Conservation (phyloP, 2,797 vertebrate genomes). For the Columba guinea region DNA sequence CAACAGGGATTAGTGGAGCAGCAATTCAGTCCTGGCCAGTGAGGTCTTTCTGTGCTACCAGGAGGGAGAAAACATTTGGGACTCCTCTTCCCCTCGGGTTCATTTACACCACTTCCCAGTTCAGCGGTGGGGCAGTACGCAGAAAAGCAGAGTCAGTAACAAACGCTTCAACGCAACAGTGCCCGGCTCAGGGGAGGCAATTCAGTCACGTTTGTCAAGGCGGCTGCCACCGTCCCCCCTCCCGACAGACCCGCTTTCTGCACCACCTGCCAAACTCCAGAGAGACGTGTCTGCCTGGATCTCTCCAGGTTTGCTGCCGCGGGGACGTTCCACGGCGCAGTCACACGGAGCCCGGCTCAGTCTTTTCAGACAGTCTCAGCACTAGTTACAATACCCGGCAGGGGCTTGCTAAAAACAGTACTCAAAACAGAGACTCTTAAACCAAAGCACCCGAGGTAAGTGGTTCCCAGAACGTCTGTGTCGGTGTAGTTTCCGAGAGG, state of each 20-base stretch:
- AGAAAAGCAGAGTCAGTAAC: neutral
- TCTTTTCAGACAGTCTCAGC: neutral
- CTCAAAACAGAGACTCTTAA: neutral
- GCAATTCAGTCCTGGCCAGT: neutral
- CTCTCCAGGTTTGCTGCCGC: neutral
- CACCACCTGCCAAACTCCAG: neutral
- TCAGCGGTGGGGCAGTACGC: accelerated
- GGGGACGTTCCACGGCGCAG: accelerated
- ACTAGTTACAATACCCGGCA: neutral
- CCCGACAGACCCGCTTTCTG: neutral
- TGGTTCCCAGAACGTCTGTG: neutral
- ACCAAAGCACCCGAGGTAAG: neutral
- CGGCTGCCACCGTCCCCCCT: neutral
- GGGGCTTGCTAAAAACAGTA: neutral
- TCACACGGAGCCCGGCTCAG: accelerated
- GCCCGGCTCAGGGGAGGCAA: neutral
- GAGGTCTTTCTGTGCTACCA: neutral
- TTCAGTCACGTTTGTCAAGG: neutral
- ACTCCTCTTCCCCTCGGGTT: neutral
- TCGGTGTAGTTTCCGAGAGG: accelerated
- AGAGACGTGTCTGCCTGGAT: accelerated
- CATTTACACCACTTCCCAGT: neutral
- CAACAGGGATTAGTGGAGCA: neutral
- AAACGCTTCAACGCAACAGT: accelerated
- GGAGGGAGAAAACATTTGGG: neutral